phyloP scores from a whole-genome alignment of 2,888 invertebrate species.

The Hirtodrosophila confusa region DNA sequence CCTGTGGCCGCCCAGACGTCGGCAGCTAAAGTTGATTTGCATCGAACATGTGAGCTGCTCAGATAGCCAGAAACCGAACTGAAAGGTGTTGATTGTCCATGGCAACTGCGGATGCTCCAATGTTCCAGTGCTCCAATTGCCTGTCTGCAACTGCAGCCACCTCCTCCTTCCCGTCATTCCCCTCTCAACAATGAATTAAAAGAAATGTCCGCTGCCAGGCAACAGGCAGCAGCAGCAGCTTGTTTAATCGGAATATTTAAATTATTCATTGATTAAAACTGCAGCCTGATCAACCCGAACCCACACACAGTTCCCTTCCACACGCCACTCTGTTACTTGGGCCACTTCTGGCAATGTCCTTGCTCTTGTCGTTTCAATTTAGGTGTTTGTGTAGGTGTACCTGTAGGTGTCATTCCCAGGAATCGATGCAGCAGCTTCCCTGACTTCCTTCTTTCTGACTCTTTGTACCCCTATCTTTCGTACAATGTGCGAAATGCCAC shows the following conservation, averaged over 20 bases:
- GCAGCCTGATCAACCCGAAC: conserved; percentile 48
- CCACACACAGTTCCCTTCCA: conserved; percentile 8
- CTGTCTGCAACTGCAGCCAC: conserved; percentile 1
- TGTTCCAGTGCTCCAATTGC: conserved; percentile 21
- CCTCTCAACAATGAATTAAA: conserved; percentile 68
- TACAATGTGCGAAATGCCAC: conserved; percentile 29
- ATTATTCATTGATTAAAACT: conserved; percentile 83
- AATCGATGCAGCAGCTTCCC: conserved; percentile 40
- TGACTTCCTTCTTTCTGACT: no score
- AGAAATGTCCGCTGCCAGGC: conserved; percentile 66
- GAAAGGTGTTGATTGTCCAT: conserved; percentile 77
- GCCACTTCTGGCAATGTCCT: conserved; percentile 17
- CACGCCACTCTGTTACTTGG: background rate
- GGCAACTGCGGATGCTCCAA: conserved; percentile 35
- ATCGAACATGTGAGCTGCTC: conserved; percentile 78
- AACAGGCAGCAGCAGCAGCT: conserved; percentile 41
- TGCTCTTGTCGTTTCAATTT: conserved; percentile 50
- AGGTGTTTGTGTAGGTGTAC: conserved; percentile 29
- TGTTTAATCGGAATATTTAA: conserved; percentile 83
- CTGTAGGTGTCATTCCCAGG: conserved; percentile 66
- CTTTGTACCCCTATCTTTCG: background rate
- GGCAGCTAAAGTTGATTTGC: conserved; percentile 74
- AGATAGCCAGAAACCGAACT: conserved; percentile 44
- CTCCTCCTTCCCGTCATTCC: no score
- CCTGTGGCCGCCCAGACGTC: conserved; percentile 58